Percentiles rank a stretch among this genome's conserved stretches.
These are phyloP conservation scores for Diabrotica balteata DNA, from an alignment of 2,888 invertebrate species.

Conservation along the genomic window DNA sequence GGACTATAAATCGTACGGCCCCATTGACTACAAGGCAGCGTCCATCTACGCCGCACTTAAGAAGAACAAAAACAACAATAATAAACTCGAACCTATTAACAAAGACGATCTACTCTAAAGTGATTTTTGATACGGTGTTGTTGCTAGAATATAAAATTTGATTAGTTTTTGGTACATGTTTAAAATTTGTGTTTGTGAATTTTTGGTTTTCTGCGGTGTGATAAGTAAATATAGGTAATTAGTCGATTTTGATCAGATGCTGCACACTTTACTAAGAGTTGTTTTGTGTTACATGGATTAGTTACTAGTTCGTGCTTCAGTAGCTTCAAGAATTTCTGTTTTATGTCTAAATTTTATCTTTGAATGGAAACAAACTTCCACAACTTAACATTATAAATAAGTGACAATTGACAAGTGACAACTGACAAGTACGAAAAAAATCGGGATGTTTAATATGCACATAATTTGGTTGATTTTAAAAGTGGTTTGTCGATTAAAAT, in stretches of 20 bases:
- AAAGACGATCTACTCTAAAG: conserved; percentile 55
- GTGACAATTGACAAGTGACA: no score
- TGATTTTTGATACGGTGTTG: conserved; percentile 33
- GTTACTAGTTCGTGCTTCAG: no score
- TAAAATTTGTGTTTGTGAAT: background rate
- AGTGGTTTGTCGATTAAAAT: no score
- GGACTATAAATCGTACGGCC: conserved; percentile 88
- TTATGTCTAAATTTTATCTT: no score
- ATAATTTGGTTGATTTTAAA: no score
- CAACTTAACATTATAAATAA: no score
- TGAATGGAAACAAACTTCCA: no score
- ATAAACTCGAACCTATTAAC: conserved; percentile 51
- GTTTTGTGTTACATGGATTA: no score
- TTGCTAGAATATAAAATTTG: conserved; percentile 16
- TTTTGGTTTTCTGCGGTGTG: conserved; percentile 1
- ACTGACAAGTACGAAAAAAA: no score
- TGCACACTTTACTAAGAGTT: background rate
- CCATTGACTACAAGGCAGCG: conserved; percentile 90
- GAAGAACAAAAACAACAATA: conserved; percentile 63
- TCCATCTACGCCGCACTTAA: conserved; percentile 82
- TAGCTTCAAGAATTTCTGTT: no score
- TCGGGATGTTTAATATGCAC: no score
- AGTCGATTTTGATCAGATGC: background rate
- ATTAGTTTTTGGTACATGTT: background rate
- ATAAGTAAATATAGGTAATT: background rate